Base-by-base conservation (phyloP, 2,888 invertebrate species). In the Crossocerus cetratus region DNA sequence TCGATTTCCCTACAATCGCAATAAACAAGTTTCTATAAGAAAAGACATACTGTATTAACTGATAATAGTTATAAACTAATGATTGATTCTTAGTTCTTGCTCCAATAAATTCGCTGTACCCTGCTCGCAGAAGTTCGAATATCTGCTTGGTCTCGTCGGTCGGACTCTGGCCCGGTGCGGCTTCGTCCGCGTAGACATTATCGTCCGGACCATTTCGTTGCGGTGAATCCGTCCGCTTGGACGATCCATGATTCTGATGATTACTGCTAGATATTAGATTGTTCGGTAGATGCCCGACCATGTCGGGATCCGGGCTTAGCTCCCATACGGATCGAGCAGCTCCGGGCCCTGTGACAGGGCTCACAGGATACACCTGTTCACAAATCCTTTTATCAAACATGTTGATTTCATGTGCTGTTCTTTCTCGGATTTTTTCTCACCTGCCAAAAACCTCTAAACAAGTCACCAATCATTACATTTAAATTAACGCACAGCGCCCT, bases 291-390 rank as follows among this genome's bases (percentile, higher is more conserved):
- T 89, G 89, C 80, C 87, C 89, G 77, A 90, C 89, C 87, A 89
- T 88, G 84, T 90, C 90, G 77, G 90, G 90, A 78, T 90, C 90
- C 77, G 90, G 90, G 79, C 90, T 90, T 93, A 96, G 92, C 91
- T 96, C 96, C 96, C 96, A 96, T 90, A 96, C 96, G 91, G 95
- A 96, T 90, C 95, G 95, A 91, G 96, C 96, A 91, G 95, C 95
- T 93, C 96, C 96, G 92, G 96, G 96, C 91, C 96, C 96, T 78
- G 96, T 89, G 56, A 88, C 86, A 84, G 90, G 90, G 88, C 90
- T 90, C 79, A 89, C 89, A 69, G 90, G 90, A 81, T 90, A 90
- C 66, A 90, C 90, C 90, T 89, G 16, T 2, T 61, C 44, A 67
- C 42, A n/a, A 8, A 63, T 55, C 8, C 32, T 32, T 32, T 32